A percentile compares a stretch with the other conserved stretches of the same genome.
Conservation (phyloP, 2,113 vertebrate genomes). For the Leptodactylus fuscus region DNA sequence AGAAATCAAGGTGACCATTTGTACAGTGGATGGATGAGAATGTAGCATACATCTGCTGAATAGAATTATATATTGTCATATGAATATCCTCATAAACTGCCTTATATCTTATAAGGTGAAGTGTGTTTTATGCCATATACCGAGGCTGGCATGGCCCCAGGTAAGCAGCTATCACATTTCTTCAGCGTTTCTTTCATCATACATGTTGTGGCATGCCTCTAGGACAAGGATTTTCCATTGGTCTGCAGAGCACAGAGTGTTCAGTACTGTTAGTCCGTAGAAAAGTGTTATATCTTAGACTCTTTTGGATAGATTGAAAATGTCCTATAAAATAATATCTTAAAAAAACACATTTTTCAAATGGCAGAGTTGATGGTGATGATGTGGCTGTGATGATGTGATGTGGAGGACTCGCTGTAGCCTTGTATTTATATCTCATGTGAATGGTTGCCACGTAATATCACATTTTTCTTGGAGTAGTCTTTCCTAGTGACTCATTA, state of each 20-base stretch:
- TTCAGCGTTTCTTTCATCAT: not conserved
- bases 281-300: not conserved
- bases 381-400: no score
- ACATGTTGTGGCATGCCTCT: slow-evolving; percentile 3
- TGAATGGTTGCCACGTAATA: no score
- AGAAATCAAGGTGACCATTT: not conserved
- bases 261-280: not conserved
- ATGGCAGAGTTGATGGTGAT: no score
- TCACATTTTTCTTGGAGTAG: no score
- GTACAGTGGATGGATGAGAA: not conserved
- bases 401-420: no score
- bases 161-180: not conserved
- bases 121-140: not conserved
- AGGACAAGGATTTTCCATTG: not conserved
- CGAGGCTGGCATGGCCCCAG: not conserved
- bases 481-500: no score
- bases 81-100: not conserved
- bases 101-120: not conserved
- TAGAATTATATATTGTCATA: not conserved
- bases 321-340: not conserved
- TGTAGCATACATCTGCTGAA: not conserved
- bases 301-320: not conserved
- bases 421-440: no score
- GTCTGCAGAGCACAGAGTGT: not conserved
- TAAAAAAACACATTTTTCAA: no score